phyloP scores from a whole-genome alignment of 2,888 invertebrate species.

The Drosophila heteroneura region DNA sequence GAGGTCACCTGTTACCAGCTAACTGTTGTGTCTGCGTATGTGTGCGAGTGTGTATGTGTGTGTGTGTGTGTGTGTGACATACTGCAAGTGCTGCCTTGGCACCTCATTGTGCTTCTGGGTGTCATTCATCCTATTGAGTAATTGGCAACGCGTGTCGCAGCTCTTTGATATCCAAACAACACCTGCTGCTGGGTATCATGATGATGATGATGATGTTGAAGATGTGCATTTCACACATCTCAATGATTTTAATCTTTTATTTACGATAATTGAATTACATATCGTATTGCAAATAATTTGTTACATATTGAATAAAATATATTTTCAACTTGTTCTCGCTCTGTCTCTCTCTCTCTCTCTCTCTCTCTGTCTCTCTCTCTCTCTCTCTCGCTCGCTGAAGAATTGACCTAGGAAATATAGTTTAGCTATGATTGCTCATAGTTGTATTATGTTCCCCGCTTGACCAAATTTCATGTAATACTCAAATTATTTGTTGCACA shows the following conservation, averaged over 20 bases:
- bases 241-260: neutral
- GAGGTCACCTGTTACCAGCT: constrained; percentile 55
- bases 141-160: constrained; percentile 40
- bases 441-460: neutral
- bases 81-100: constrained; percentile 37
- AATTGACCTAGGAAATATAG: neutral
- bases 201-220: neutral
- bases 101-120: constrained; percentile 47
- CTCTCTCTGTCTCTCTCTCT: neutral
- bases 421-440: neutral
- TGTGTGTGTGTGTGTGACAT: constrained; percentile 24
- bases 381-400: neutral
- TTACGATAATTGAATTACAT: neutral
- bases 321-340: neutral
- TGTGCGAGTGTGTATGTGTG: constrained; percentile 9
- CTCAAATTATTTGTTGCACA: neutral
- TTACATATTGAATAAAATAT: neutral
- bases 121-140: constrained; percentile 65
- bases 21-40: constrained; percentile 10
- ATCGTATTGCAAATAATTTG: neutral
- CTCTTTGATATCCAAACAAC: constrained; percentile 8
- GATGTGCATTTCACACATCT: neutral
- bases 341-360: neutral
- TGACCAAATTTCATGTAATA: neutral
- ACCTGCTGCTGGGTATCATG: neutral